Percentiles rank a stretch among this genome's conserved stretches.
These are phyloP conservation scores for Drosophila anomelani DNA, from an alignment of 2,888 invertebrate species.

Conservation along the genomic window DNA sequence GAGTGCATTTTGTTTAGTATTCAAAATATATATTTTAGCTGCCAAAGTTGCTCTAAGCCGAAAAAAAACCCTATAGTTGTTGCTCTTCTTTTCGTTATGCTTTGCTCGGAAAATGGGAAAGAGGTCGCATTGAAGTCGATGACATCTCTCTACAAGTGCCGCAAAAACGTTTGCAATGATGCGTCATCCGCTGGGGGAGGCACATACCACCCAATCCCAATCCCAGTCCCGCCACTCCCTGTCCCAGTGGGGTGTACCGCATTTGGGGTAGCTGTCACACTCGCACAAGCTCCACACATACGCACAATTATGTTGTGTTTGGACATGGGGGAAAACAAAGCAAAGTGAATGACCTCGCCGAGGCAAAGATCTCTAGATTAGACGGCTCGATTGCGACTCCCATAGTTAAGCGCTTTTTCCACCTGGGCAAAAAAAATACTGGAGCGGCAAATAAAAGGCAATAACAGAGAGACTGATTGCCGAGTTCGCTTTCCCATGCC, in stretches of 20 bases:
- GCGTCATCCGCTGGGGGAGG: constrained; percentile 68
- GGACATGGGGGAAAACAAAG: constrained; percentile 66
- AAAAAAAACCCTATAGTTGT: neutral
- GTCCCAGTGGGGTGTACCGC: constrained; percentile 25
- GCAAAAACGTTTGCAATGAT: constrained; percentile 55
- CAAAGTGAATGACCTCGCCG: constrained; percentile 69
- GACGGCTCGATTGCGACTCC: constrained; percentile 26
- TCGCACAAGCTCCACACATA: constrained; percentile 39
- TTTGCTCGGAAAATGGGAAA: constrained; percentile 7
- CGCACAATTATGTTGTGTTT: constrained; percentile 67
- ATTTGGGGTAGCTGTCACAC: constrained; percentile 24
- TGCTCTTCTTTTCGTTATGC: neutral
- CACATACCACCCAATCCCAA: constrained; percentile 21
- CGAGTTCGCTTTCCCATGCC: constrained; percentile 11
- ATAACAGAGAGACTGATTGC: constrained; percentile 21
- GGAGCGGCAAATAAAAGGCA: constrained; percentile 26
- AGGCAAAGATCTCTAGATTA: constrained; percentile 60
- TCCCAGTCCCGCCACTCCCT: neutral
- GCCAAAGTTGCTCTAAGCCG: too few species aligned
- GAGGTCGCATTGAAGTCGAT: constrained; percentile 40
- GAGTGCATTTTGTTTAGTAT: neutral
- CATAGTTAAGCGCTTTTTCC: constrained; percentile 42
- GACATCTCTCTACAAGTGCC: constrained; percentile 61
- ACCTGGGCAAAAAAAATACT: constrained; percentile 26
- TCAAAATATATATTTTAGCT: neutral